Evolutionary conservation across 2,797 vertebrate genomes (phyloP).

Genomic region (Psittacula echo): DNA sequence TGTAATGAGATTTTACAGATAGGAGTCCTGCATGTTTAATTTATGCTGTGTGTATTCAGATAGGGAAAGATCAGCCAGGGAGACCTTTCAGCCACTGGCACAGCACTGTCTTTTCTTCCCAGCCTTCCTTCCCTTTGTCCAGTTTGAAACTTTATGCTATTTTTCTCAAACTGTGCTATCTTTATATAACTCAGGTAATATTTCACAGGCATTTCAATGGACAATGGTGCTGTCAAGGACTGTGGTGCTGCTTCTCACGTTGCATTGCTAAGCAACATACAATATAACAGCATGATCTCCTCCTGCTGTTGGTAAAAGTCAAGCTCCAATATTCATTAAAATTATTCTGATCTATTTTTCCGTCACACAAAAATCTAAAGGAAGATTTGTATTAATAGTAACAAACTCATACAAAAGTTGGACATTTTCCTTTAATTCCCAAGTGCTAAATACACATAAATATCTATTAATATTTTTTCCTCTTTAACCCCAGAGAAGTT

Average conservation of each 20-base stretch:
- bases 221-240: conserved; percentile 69
- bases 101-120: conserved; percentile 3
- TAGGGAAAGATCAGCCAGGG: neutral
- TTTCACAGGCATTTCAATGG: conserved; percentile 67
- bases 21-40: conserved; percentile 7
- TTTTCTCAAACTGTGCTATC: conserved; percentile 34
- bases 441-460: neutral
- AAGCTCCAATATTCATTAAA: conserved; percentile 40
- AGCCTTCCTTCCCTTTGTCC: conserved; percentile 26
- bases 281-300: conserved; percentile 66
- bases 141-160: conserved; percentile 31
- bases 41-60: conserved; percentile 7
- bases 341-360: conserved; percentile 45
- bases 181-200: conserved; percentile 68
- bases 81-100: conserved; percentile 2
- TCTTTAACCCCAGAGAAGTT: neutral
- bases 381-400: conserved; percentile 18
- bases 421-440: neutral
- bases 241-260: conserved; percentile 67
- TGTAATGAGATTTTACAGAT: neutral
- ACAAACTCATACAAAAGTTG: neutral
- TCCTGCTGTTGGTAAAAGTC: conserved; percentile 55
- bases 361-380: neutral
- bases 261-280: conserved; percentile 74
- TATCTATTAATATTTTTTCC: neutral